These are phyloP conservation scores for Drosophila cardini DNA, from an alignment of 1,140 invertebrate species.

Conservation along the genomic window DNA sequence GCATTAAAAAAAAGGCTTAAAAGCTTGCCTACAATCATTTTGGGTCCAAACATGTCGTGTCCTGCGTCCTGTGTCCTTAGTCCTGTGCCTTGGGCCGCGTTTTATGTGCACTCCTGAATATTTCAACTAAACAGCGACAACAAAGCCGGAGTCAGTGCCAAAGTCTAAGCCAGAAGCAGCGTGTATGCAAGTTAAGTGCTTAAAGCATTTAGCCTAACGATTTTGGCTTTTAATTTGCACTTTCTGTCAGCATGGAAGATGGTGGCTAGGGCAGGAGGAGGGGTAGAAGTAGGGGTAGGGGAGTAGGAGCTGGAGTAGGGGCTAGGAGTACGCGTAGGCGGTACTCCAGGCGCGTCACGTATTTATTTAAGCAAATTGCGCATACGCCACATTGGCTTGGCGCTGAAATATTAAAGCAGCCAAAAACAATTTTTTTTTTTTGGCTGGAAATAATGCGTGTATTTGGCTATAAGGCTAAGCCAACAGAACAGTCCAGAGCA, in stretches of 20 bases:
- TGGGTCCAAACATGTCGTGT: slow-evolving; percentile 14
- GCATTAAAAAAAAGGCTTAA: slow-evolving; percentile 77
- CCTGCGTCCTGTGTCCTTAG: slow-evolving; percentile 12
- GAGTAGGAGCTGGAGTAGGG: not conserved
- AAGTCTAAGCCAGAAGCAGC: slow-evolving; percentile 8
- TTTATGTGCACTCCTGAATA: slow-evolving; percentile 61
- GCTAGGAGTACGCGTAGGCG: not conserved
- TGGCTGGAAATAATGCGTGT: slow-evolving; percentile 43
- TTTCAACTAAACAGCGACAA: slow-evolving; percentile 55
- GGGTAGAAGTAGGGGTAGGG: not conserved
- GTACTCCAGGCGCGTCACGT: slow-evolving; percentile 50
- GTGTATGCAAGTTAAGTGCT: slow-evolving; percentile 73
- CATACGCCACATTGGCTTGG: slow-evolving; percentile 59
- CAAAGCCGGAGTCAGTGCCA: not conserved
- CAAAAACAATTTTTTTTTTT: slow-evolving; percentile 1
- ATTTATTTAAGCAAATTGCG: slow-evolving; percentile 76
- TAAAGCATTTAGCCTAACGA: slow-evolving; percentile 75
- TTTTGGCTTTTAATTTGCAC: slow-evolving; percentile 70
- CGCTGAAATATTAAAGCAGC: slow-evolving; percentile 63
- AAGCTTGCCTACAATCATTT: slow-evolving; percentile 60
- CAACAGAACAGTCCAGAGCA: slow-evolving; percentile 73
- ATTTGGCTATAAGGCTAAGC: slow-evolving; percentile 14
- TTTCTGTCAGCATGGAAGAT: slow-evolving; percentile 14
- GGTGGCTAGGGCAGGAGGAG: not conserved
- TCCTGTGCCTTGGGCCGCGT: slow-evolving; percentile 34